These are phyloP conservation scores for Sebastes vulpes DNA, from an alignment of 2,797 vertebrate species.

Conservation along the genomic window DNA sequence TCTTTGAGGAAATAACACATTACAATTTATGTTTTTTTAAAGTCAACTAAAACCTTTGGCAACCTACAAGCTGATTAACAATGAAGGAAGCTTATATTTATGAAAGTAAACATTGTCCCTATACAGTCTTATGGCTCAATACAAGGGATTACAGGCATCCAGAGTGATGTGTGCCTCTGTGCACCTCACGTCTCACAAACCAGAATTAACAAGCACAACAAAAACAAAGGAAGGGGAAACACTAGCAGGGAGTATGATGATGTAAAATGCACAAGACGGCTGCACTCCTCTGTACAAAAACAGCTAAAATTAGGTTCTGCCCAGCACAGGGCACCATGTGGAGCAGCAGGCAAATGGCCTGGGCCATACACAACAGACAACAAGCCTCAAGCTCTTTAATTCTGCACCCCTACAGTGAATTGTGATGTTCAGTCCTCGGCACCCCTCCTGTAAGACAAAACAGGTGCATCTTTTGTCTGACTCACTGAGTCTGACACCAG, in stretches of 20 bases:
- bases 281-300: neutral
- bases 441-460: conserved; percentile 51
- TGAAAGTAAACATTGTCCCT: neutral
- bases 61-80: neutral
- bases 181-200: conserved; percentile 20
- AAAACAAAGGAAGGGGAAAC: conserved; percentile 33
- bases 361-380: conserved; percentile 13
- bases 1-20: neutral
- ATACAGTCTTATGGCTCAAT: neutral
- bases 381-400: conserved; percentile 9
- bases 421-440: conserved; percentile 33
- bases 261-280: conserved; percentile 9
- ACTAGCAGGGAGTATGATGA: neutral
- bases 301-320: conserved; percentile 5
- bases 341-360: conserved; percentile 8
- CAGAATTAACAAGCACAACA: conserved; percentile 34
- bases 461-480: conserved; percentile 78
- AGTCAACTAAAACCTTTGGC: neutral
- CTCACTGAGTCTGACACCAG: conserved; percentile 13
- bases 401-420: conserved; percentile 30
- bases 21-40: neutral
- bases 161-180: conserved; percentile 2
- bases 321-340: neutral
- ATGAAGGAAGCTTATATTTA: neutral
- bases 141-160: conserved; percentile 26